These are phyloP conservation scores for Drosophila busckii DNA, from an alignment of 1,140 invertebrate genomes.

Conservation along the genomic window DNA sequence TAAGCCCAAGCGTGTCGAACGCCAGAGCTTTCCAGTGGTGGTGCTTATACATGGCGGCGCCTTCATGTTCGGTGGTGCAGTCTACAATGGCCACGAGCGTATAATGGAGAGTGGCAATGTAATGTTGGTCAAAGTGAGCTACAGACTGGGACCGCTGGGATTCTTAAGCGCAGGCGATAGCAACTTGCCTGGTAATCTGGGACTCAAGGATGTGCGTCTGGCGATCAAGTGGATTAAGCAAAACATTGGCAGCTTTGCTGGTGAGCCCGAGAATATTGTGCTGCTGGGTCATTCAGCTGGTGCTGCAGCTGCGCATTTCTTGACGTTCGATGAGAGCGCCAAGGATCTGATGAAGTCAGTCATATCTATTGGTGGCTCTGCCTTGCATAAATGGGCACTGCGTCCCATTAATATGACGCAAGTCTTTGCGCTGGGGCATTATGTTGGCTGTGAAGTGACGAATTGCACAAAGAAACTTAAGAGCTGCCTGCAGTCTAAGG, in stretches of 20 bases:
- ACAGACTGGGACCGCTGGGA: slow-evolving; percentile 82
- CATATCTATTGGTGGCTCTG: slow-evolving; percentile 39
- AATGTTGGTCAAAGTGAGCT: slow-evolving; percentile 83
- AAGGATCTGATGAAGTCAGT: slow-evolving; percentile 29
- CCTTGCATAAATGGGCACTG: background rate
- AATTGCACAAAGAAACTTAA: background rate
- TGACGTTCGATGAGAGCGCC: slow-evolving; percentile 81
- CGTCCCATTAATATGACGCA: background rate
- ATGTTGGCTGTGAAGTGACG: background rate
- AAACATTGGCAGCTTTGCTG: slow-evolving; percentile 82
- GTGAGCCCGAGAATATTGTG: slow-evolving; percentile 81
- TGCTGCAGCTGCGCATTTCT: slow-evolving; percentile 82
- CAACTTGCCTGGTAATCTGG: slow-evolving; percentile 82
- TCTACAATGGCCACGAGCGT: slow-evolving; percentile 80
- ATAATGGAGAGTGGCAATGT: slow-evolving; percentile 82
- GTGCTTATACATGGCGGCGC: slow-evolving; percentile 80
- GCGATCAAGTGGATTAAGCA: slow-evolving; percentile 83
- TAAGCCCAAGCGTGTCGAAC: slow-evolving; percentile 33
- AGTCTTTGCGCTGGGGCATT: background rate
- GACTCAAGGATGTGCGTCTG: slow-evolving; percentile 83
- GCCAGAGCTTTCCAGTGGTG: slow-evolving; percentile 75
- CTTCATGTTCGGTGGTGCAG: slow-evolving; percentile 79
- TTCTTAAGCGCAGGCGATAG: slow-evolving; percentile 82
- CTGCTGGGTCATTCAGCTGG: slow-evolving; percentile 81
- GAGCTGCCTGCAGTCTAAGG: slow-evolving; percentile 34